Percentiles rank a stretch among this genome's conserved stretches.
These are phyloP conservation scores for Xestia rhomboidea DNA, from an alignment of 2,888 invertebrate genomes.

Conservation along the genomic window DNA sequence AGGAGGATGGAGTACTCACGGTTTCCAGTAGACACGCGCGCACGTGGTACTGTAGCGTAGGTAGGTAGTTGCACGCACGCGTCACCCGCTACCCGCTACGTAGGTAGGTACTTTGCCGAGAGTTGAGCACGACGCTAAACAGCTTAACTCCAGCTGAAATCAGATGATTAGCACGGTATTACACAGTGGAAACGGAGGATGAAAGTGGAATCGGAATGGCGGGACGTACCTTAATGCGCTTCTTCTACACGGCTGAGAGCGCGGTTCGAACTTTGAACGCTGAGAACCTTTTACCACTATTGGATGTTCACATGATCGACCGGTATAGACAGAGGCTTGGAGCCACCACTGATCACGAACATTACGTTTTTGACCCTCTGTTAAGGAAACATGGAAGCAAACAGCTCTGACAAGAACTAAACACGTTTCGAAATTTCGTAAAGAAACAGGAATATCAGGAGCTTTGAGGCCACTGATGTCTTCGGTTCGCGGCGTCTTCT, in stretches of 20 bases:
- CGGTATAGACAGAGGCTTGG: no score
- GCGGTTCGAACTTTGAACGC: no score
- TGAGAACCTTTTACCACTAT: no score
- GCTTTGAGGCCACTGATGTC: no score
- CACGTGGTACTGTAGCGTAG: not conserved
- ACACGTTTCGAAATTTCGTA: no score
- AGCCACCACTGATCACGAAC: no score
- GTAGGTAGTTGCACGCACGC: not conserved
- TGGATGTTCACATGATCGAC: no score
- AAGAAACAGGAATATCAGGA: no score
- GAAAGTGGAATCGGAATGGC: not conserved
- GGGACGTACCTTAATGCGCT: not conserved
- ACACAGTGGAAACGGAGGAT: not conserved
- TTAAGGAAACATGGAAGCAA: no score
- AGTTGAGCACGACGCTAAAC: not conserved
- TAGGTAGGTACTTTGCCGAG: not conserved
- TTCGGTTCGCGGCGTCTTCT: no score
- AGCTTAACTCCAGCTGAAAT: not conserved
- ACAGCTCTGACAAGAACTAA: no score
- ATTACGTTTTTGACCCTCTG: no score
- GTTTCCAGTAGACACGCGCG: not conserved
- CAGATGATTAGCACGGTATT: not conserved
- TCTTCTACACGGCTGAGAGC: not conserved
- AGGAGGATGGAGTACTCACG: not conserved
- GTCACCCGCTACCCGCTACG: not conserved